Base-by-base conservation (phyloP, 1,140 invertebrate genomes). In the Apis florea region DNA sequence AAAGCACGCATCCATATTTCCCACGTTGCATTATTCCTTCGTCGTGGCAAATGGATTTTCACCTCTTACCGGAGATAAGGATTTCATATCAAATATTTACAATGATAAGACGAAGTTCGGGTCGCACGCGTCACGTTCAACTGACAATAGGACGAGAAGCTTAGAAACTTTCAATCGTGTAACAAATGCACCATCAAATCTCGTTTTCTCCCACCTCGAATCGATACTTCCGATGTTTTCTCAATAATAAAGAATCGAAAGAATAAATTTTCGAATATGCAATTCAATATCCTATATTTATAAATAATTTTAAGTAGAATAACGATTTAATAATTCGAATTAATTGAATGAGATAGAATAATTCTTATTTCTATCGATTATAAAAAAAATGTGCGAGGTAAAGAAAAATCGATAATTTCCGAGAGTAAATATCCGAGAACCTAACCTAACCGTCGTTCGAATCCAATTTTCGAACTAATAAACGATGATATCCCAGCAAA, bases 11-110 rank as follows among this genome's bases (percentile, higher is more conserved):
- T 19, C 21, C 56, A 17, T 49, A 21, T 61, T 17, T 31, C n/a
- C 17, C 26, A 17, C 15, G 17, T 31, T 63, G 24, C 17, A 63
- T 31, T 63, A 63, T 63, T 63, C 26, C 26, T 66, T 6, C 13
- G 21, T 1, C 9, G 21, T 12, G 6, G 73, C 26, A 17, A 40
- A 76, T n/a, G 26, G 73, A 76, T 54, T 66, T 64, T 54, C 51
- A 15, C 26, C 49, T n/a, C 26, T 31, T 63, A 21, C 21, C 10
- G 5, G 11, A 21, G 61, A 66, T 76, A 76, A 66, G 61, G 73
- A 66, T 76, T 66, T 40, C 8, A 24, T 21, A 54, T 76, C 26
- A 76, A 76, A 76, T 76, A 76, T 76, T 76, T 76, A 76, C 61
- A n/a, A 10, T 13, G 51, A 5, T 53, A 53, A 21, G n/a, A 49